A percentile compares a stretch with the other conserved stretches of the same genome.
Evolutionary conservation across 2,113 vertebrate species (phyloP).

Genomic region (Tamias sibiricus): DNA sequence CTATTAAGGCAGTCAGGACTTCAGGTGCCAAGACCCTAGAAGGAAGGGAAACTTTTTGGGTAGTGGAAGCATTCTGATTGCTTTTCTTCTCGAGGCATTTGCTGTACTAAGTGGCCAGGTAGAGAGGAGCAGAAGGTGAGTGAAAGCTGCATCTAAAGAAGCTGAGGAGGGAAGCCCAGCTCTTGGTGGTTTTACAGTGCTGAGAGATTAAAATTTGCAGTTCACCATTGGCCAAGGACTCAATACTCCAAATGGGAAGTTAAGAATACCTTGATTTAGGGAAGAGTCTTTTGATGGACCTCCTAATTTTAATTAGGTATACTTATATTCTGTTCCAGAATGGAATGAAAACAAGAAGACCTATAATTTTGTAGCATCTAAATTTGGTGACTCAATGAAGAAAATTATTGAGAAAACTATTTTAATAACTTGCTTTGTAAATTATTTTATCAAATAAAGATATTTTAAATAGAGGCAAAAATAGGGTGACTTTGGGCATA

Average conservation of each 20-base stretch:
- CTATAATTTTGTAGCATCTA: neutral
- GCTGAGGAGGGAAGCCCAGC: neutral
- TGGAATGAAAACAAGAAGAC: neutral
- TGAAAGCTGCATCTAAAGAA: neutral
- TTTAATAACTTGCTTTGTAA: neutral
- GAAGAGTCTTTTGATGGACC: neutral
- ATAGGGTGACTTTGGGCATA: neutral
- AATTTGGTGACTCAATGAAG: constrained; percentile 25
- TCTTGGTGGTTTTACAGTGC: neutral
- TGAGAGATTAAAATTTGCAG: neutral
- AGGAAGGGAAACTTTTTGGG: neutral
- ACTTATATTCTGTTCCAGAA: neutral
- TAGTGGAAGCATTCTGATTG: neutral
- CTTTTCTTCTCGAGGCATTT: neutral
- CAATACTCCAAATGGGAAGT: neutral
- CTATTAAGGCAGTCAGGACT: neutral
- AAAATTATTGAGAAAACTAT: neutral
- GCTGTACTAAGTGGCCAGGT: neutral
- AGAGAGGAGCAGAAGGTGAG: neutral
- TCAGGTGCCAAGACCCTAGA: neutral
- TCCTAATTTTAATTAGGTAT: neutral
- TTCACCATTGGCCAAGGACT: neutral
- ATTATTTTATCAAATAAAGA: neutral
- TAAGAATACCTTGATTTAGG: neutral
- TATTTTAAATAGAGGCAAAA: neutral